These are phyloP conservation scores for Eueides isabella DNA, from an alignment of 1,140 invertebrate species.

Conservation along the genomic window DNA sequence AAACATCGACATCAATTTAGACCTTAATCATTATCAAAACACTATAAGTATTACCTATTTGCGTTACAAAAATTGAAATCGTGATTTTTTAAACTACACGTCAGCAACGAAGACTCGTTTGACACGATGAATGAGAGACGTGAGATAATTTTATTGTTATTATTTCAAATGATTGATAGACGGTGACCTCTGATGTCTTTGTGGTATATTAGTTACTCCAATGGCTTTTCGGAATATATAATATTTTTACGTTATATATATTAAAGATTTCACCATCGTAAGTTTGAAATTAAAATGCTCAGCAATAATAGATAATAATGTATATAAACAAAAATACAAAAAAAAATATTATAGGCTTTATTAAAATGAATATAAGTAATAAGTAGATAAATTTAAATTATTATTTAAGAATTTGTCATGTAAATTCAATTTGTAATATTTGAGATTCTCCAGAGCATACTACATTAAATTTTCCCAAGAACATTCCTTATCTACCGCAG, in stretches of 20 bases:
- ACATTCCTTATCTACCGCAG: slow-evolving; percentile 47
- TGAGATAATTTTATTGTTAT: slow-evolving; percentile 49
- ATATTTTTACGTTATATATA: not conserved
- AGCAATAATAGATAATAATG: no score
- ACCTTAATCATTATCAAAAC: not conserved
- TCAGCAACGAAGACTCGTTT: slow-evolving; percentile 26
- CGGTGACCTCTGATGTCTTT: slow-evolving; percentile 19
- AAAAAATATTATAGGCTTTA: no score
- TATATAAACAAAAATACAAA: no score
- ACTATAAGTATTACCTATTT: slow-evolving; percentile 4
- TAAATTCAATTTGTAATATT: slow-evolving; percentile 40
- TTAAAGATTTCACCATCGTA: no score
- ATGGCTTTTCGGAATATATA: not conserved
- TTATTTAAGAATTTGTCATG: not conserved
- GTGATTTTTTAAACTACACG: not conserved
- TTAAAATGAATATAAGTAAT: no score
- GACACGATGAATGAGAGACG: slow-evolving; percentile 53
- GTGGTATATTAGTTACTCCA: not conserved
- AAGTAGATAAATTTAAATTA: no score
- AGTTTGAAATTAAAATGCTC: no score
- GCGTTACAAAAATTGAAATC: not conserved
- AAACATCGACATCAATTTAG: not conserved
- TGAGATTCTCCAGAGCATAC: slow-evolving; percentile 33
- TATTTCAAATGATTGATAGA: slow-evolving; percentile 22
- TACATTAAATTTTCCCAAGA: slow-evolving; percentile 48